Conservation (phyloP, 2,797 vertebrate genomes). For the Myotis vivesi region DNA sequence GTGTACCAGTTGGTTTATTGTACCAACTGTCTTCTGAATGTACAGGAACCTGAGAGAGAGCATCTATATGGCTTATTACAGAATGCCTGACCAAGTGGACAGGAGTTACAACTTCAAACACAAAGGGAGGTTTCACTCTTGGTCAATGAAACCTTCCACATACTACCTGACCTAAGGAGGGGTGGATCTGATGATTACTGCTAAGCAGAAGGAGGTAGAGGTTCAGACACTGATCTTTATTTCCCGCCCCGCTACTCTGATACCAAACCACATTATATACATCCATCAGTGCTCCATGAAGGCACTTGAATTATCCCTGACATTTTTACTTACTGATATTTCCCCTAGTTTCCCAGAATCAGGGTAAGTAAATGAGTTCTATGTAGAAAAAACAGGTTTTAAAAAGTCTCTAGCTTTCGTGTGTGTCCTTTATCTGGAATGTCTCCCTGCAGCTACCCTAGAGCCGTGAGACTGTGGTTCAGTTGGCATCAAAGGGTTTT, state of each 20-base stretch:
- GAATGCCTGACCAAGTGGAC: neutral
- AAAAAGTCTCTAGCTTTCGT: neutral
- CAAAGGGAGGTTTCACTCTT: neutral
- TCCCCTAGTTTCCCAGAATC: neutral
- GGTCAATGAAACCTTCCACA: neutral
- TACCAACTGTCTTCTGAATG: neutral
- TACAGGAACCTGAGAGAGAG: neutral
- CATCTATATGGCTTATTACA: neutral
- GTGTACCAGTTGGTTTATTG: neutral
- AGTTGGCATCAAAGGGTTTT: constrained; percentile 22
- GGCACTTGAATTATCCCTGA: neutral
- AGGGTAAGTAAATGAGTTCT: neutral
- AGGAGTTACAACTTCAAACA: neutral
- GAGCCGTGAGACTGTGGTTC: neutral
- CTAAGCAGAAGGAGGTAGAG: neutral
- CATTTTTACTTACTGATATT: neutral
- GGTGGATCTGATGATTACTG: neutral
- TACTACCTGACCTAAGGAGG: neutral
- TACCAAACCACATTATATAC: neutral
- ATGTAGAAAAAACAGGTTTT: neutral
- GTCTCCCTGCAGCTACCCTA: neutral
- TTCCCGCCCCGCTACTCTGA: neutral
- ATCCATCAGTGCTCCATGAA: neutral
- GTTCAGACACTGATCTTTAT: neutral
- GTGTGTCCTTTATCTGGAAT: neutral